Base-by-base conservation (phyloP, 1,140 invertebrate species). In the Luehdorfia chinensis region DNA sequence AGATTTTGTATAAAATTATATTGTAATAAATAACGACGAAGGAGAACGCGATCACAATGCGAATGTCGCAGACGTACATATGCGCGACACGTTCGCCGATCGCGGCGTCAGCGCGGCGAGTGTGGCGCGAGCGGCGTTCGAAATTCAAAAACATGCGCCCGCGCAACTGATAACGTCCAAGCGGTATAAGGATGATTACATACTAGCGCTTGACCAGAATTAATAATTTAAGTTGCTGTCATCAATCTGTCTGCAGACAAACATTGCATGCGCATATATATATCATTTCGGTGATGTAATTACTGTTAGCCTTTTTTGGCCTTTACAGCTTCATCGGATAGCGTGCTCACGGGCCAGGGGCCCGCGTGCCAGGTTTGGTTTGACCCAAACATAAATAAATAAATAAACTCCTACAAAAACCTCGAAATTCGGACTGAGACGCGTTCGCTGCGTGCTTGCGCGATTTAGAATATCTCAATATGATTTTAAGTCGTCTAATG, bases 1-100 rank as follows among this genome's bases (percentile, higher is more conserved):
- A 31, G 2, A 81, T 70, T 64, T 71, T 77, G 47, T 69, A 74
- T 32, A 76, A 21, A 49, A 81, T 75, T 50, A 81, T 63, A 50
- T 76, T 75, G 47, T 81, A 81, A 59, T 74, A 81, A n/a, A 78
- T 55, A 18, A 81, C 33, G 4, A 77, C 55, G 11, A 59, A 74
- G 30, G 66, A 67, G 28, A 73, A 47, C 23, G 75, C 69, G 47
- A 81, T 77, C 14, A 77, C 6, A 2, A 72, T 41, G 3, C 73
- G 66, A 3, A 64, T 14, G 31, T 81, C 77, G 13, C 45, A 12
- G 4, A 47, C 48, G 43, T 56, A 46, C 66, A 75, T 76, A 13
- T 48, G 11, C 45, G 37, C 9, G 28, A 49, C 37, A 53, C 67
- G 71, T 62, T 45, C 65, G 59, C 50, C 16, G 59, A 21, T 36